These are phyloP conservation scores for Arnoldichthys spilopterus DNA, from an alignment of 2,797 vertebrate species.

Conservation along the genomic window DNA sequence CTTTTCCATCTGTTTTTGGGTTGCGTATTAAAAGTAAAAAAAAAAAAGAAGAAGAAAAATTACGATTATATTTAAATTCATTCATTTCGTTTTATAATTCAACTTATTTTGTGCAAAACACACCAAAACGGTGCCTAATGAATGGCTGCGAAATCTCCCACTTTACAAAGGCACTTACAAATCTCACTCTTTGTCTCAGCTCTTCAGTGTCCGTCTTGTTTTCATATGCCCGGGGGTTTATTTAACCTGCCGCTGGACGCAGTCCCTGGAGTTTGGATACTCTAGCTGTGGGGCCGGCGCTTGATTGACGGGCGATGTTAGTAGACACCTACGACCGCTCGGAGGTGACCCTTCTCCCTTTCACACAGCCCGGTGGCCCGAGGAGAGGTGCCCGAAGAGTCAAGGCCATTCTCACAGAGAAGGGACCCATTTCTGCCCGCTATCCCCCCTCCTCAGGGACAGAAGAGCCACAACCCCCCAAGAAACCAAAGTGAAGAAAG, in stretches of 20 bases:
- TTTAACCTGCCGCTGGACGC: conserved; percentile 72
- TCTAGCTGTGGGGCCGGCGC: conserved; percentile 70
- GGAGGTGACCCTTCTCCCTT: conserved; percentile 71
- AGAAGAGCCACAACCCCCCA: conserved; percentile 44
- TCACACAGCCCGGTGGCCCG: conserved; percentile 71
- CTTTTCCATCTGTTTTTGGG: neutral
- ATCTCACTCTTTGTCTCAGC: conserved; percentile 32
- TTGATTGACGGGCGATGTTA: conserved; percentile 80
- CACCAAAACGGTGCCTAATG: neutral
- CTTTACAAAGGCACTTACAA: conserved; percentile 2
- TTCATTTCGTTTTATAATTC: neutral
- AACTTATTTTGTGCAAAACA: neutral
- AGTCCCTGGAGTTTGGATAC: conserved; percentile 64
- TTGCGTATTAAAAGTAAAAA: neutral
- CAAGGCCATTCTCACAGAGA: conserved; percentile 71
- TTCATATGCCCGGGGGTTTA: conserved; percentile 63
- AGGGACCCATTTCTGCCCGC: conserved; percentile 59
- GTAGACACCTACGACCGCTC: conserved; percentile 73
- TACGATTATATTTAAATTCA: neutral
- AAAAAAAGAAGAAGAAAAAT: neutral
- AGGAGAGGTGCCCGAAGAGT: conserved; percentile 63
- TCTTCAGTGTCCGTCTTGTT: conserved; percentile 50
- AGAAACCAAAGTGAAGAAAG: conserved; percentile 65
- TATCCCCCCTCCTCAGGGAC: conserved; percentile 56
- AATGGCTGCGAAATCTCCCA: neutral